phyloP scores from a whole-genome alignment of 2,888 invertebrate genomes.

The Falcaria lacertinaria region DNA sequence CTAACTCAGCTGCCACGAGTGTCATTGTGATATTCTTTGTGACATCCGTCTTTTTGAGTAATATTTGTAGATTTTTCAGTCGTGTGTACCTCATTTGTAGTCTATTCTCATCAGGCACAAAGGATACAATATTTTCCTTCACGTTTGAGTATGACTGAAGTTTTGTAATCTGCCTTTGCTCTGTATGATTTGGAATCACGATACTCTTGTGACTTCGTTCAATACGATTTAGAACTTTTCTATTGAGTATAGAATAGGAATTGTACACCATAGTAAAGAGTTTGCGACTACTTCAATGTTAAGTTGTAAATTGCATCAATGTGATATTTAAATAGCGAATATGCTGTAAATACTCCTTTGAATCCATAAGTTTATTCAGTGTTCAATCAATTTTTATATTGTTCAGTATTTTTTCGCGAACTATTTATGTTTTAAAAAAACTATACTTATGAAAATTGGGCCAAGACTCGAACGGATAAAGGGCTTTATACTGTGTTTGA shows the following conservation, averaged over 20 bases:
- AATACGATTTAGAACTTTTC: neutral
- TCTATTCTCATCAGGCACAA: slow-evolving; percentile 30
- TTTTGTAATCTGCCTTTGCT: slow-evolving; percentile 29
- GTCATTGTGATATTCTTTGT: slow-evolving; percentile 42
- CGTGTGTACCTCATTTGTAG: slow-evolving; percentile 41
- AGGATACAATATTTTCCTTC: slow-evolving; percentile 38
- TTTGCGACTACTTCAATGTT: neutral
- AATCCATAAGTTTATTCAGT: no score
- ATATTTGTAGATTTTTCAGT: slow-evolving; percentile 48
- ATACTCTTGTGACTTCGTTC: neutral
- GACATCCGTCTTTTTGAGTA: slow-evolving; percentile 41
- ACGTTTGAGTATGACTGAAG: slow-evolving; percentile 21
- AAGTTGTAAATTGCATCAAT: neutral
- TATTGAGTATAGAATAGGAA: neutral
- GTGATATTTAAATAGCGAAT: neutral
- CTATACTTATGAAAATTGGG: no score
- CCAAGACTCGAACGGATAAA: no score
- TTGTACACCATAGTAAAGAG: neutral
- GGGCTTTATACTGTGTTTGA: neutral
- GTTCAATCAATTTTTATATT: no score
- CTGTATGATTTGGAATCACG: slow-evolving; percentile 10
- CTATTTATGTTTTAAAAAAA: no score
- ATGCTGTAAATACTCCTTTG: neutral
- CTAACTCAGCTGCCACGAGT: slow-evolving; percentile 53
- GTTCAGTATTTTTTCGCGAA: no score